Evolutionary conservation across 2,888 invertebrate species (phyloP).

Genomic region (Tetragonula carbonaria): DNA sequence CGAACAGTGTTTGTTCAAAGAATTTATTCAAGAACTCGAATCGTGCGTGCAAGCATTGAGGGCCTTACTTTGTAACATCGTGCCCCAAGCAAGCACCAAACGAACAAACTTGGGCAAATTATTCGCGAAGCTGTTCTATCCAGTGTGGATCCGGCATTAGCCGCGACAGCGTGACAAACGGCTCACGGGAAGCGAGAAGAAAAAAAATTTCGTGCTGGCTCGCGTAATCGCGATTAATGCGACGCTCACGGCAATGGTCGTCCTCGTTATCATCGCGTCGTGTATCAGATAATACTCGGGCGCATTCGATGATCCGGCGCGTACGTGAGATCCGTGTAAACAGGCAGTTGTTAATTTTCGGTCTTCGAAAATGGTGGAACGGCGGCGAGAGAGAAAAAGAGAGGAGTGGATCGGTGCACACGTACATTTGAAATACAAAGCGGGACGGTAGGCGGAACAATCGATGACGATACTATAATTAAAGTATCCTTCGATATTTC

Average conservation of each 20-base stretch:
- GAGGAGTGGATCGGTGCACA: not conserved
- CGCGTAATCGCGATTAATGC: constrained; percentile 38
- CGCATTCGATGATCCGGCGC: not conserved
- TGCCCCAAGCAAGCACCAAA: no score
- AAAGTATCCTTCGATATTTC: constrained; percentile 50
- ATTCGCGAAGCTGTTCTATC: no score
- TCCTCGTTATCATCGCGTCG: constrained; percentile 37
- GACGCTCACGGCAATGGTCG: constrained; percentile 15
- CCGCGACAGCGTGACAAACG: no score
- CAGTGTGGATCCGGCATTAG: no score
- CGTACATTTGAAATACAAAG: not conserved
- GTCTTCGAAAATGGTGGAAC: not conserved
- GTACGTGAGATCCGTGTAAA: constrained; percentile 28
- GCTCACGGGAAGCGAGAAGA: not conserved
- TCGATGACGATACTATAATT: constrained; percentile 53
- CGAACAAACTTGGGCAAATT: no score
- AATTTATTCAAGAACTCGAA: no score
- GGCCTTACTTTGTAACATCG: no score
- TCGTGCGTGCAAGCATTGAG: no score
- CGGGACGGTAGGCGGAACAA: not conserved
- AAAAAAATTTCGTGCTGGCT: not conserved
- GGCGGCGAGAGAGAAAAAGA: no score
- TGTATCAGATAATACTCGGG: constrained; percentile 22
- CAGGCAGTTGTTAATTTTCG: constrained; percentile 23
- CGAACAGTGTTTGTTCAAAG: no score